Percentiles rank a stretch among this genome's conserved stretches.
These are phyloP conservation scores for Callyntrura sp. DNA, from an alignment of 2,888 invertebrate genomes.

Conservation along the genomic window DNA sequence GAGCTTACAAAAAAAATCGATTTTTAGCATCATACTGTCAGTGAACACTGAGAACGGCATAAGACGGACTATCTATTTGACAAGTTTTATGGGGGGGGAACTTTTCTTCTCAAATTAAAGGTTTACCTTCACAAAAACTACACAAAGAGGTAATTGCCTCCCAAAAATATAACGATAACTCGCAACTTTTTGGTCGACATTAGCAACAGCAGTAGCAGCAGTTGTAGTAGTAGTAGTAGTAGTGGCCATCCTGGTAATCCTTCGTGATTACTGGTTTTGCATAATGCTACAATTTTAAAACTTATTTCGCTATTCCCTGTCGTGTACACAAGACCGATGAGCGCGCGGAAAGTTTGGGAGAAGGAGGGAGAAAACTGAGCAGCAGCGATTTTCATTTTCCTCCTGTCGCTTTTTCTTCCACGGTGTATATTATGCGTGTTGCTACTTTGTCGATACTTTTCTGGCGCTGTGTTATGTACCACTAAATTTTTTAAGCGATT, in stretches of 20 bases:
- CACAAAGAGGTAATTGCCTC: too few relatives aligned
- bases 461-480: background rate
- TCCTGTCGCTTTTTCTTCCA: background rate
- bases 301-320: background rate
- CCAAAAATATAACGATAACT: too few relatives aligned
- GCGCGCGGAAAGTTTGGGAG: too few relatives aligned
- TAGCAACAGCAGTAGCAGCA: background rate
- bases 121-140: background rate
- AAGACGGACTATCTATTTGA: too few relatives aligned
- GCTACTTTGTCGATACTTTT: background rate
- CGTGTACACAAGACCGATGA: background rate
- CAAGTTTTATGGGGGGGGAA: too few relatives aligned
- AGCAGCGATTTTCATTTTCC: slow-evolving; percentile 29
- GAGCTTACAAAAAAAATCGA: too few relatives aligned
- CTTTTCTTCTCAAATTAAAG: background rate
- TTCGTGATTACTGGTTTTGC: slow-evolving; percentile 9
- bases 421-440: too few relatives aligned
- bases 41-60: too few relatives aligned
- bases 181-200: background rate
- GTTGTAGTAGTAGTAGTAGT: background rate
- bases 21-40: too few relatives aligned
- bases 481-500: slow-evolving; percentile 34
- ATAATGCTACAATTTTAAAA: background rate
- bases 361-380: background rate
- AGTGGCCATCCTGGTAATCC: background rate